A percentile compares a stretch with the other conserved stretches of the same genome.
phyloP scores from a whole-genome alignment of 1,140 invertebrate genomes.

The Papilio xuthus region DNA sequence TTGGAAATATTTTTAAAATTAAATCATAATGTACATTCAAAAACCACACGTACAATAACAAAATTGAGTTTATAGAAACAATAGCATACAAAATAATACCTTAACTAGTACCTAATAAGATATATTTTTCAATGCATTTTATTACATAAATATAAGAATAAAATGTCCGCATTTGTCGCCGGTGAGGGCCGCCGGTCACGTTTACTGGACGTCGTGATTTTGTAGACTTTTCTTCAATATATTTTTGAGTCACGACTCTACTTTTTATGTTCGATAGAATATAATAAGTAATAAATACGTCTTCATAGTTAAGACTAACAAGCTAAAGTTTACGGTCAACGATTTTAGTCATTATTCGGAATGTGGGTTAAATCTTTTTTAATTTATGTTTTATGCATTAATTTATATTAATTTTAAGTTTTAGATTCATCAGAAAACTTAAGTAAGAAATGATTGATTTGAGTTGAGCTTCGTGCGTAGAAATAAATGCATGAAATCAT shows the following conservation, averaged over 20 bases:
- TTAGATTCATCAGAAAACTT: too few relatives aligned
- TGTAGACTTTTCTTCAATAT: slow-evolving; percentile 26
- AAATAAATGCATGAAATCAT: too few relatives aligned
- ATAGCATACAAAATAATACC: neutral
- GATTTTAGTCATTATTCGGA: neutral
- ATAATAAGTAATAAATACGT: slow-evolving; percentile 29
- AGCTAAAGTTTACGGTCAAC: neutral
- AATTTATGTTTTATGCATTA: neutral
- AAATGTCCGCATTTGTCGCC: neutral
- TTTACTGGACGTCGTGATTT: slow-evolving; percentile 22
- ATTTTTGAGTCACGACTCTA: slow-evolving; percentile 19
- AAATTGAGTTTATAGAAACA: neutral
- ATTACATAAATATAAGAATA: slow-evolving; percentile 5
- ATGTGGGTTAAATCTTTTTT: neutral
- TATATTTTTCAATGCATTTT: neutral
- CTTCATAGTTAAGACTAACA: neutral
- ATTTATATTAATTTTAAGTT: too few relatives aligned
- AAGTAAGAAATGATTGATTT: too few relatives aligned
- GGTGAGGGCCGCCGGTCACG: slow-evolving; percentile 12
- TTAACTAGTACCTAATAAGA: neutral
- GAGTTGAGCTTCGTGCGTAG: too few relatives aligned
- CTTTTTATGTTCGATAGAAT: slow-evolving; percentile 23
- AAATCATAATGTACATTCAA: too few relatives aligned
- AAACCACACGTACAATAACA: too few relatives aligned
- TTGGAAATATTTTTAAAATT: too few relatives aligned